phyloP scores from a whole-genome alignment of 2,113 vertebrate genomes.

The Spheniscus mendiculus region DNA sequence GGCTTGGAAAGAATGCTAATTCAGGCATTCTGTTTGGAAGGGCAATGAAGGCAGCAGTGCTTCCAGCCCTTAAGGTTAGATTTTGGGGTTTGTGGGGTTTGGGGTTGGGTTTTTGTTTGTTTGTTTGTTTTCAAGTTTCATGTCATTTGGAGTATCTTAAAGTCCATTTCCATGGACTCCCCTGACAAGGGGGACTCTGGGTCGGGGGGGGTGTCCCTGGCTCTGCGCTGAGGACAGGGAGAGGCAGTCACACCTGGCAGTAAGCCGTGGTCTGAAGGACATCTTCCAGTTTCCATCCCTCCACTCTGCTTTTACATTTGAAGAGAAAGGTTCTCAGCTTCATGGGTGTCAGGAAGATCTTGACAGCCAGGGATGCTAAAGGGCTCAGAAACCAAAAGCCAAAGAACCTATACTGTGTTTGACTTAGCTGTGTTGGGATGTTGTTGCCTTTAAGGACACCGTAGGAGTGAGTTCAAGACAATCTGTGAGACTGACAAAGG shows the following conservation, averaged over 20 bases:
- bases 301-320: neutral
- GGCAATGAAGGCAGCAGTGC: neutral
- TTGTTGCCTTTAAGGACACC: neutral
- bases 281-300: neutral
- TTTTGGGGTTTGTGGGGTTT: neutral
- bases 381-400: neutral
- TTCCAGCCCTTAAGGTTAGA: neutral
- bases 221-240: fast-evolving
- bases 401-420: neutral
- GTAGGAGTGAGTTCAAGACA: neutral
- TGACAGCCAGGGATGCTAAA: neutral
- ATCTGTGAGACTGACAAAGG: neutral
- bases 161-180: neutral
- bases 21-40: neutral
- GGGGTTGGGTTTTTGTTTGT: fast-evolving
- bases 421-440: neutral
- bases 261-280: neutral
- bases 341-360: neutral
- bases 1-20: neutral
- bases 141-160: neutral
- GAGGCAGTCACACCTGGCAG: neutral
- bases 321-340: neutral
- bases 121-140: neutral
- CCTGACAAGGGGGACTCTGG: neutral
- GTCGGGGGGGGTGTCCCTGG: neutral